Evolutionary conservation across 2,888 invertebrate genomes (phyloP), one percentile per base, ranked within the genome.

Genomic region (Cremastobaeus sp.): DNA sequence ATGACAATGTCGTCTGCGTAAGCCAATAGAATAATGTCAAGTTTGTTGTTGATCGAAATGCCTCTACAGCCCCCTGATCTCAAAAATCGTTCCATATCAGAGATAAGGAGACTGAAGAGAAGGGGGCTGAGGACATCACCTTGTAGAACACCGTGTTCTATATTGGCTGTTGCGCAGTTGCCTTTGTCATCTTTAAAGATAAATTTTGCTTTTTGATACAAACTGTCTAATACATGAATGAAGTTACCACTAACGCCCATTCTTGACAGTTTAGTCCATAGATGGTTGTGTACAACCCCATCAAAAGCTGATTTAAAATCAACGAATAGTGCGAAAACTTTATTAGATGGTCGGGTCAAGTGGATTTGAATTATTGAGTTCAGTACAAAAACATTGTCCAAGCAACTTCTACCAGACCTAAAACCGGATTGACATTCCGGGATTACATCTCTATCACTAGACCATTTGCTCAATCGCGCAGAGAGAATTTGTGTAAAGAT

Each of bases 261-360:
- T 5, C 4, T 4, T 12, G 14, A 21, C 12, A 43, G 14, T 43
- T 43, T 25, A 11, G 2, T 12, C 48, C 39, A 60, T 1, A 60
- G 12, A 6, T 1, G 9, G 1, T 11, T 8, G n/a, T 39, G 39
- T 11, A 39, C 21, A 2, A 60, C 41, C 8, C 30, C 30, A n/a
- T 60, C 60, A 15, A 48, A 60, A 8, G 60, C 60, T 1, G 30
- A 30, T 18, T 60, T 50, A 32, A 48, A 48, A 15, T 60, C 60
- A 0, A 60, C 37, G 32, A 48, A 60, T n/a, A 60, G 12, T 4
- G 37, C 59, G 12, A 47, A 60, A 34, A 12, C n/a, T 57, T 57
- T 5, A 21, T 43, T 43, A 20, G 1, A 21, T 9, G n/a, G 0
- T 6, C 34, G 3, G 8, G 3, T 25, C 3, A 25, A 8, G 25